A percentile compares a stretch with the other conserved stretches of the same genome.
phyloP scores from a whole-genome alignment of 2,888 invertebrate genomes.

The Euzophera pinguis region DNA sequence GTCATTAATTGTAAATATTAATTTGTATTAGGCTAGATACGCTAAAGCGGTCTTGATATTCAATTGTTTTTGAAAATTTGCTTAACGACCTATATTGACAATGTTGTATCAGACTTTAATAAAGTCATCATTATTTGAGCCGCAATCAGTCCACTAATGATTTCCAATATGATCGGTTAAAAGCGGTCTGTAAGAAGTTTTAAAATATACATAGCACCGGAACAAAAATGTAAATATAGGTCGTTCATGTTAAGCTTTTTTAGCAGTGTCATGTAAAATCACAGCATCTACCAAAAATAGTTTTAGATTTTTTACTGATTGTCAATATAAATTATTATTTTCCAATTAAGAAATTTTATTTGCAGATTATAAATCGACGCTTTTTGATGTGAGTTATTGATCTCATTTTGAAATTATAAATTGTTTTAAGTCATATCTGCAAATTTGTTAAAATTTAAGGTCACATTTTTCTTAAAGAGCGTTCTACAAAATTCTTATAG shows the following conservation, averaged over 20 bases:
- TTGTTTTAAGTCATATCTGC: background rate
- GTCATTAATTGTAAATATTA: background rate
- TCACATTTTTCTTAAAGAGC: too few species aligned
- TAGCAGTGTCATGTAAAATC: background rate
- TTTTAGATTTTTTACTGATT: background rate
- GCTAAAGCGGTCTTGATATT: too few species aligned
- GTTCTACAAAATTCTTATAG: too few species aligned
- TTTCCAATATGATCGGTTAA: too few species aligned
- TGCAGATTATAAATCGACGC: conserved; percentile 26
- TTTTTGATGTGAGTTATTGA: conserved; percentile 55
- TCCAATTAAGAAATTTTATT: conserved; percentile 8
- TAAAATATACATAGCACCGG: too few species aligned
- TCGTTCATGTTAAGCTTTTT: background rate
- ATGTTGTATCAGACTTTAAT: too few species aligned
- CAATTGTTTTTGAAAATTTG: too few species aligned
- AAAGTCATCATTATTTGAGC: too few species aligned
- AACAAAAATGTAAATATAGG: background rate
- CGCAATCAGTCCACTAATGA: too few species aligned
- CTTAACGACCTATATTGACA: background rate
- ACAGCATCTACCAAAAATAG: conserved; percentile 5
- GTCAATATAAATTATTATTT: conserved; percentile 18
- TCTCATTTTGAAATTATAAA: conserved; percentile 43
- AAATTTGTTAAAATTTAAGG: too few species aligned
- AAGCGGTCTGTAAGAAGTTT: too few species aligned
- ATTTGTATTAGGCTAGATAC: background rate